Base-by-base conservation (phyloP, 2,797 vertebrate genomes). In the Sphenodon punctatus region DNA sequence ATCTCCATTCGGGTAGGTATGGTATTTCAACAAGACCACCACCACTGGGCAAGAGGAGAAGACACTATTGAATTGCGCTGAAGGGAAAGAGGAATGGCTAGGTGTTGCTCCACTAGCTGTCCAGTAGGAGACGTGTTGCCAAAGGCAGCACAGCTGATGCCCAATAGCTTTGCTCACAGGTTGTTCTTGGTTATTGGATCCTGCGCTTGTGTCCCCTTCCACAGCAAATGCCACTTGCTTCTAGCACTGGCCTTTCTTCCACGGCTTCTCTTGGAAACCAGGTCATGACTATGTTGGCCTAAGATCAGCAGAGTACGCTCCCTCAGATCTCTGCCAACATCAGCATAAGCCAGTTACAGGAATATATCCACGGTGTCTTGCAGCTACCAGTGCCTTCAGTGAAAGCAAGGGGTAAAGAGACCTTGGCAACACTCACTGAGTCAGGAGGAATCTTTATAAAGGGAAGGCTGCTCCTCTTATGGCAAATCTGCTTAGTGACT, bases 1-100 rank as follows among this genome's bases (percentile, higher is more conserved):
- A 88, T 74, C 74, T 84, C 76, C 74, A 86, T 71, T 34, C 80
- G 84, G 78, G 2, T 27, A 82, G 79, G 78, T 79, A 75, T 82
- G 75, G 46, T 85, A 87, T 65, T 88, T 89, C 75, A 76, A 49
- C 80, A 0, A 58, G 32, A 67, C 82, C 16, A 82, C 80, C 67
- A 81, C 51, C 53, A 63, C n/a, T n/a, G n/a, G n/a, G n/a, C n/a
- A n/a, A n/a, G n/a, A n/a, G n/a, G n/a, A n/a, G n/a, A n/a, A n/a
- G n/a, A n/a, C n/a, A n/a, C n/a, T n/a, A n/a, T n/a, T n/a, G n/a
- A n/a, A n/a, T n/a, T n/a, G n/a, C n/a, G n/a, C n/a, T n/a, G n/a
- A n/a, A n/a, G n/a, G n/a, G n/a, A n/a, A n/a, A n/a, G n/a, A n/a
- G n/a, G n/a, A n/a, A n/a, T n/a, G n/a, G n/a, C n/a, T n/a, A n/a